A percentile compares a stretch with the other conserved stretches of the same genome.
Conservation (phyloP, 2,888 invertebrate genomes). For the Lordiphosa fenestrarum region DNA sequence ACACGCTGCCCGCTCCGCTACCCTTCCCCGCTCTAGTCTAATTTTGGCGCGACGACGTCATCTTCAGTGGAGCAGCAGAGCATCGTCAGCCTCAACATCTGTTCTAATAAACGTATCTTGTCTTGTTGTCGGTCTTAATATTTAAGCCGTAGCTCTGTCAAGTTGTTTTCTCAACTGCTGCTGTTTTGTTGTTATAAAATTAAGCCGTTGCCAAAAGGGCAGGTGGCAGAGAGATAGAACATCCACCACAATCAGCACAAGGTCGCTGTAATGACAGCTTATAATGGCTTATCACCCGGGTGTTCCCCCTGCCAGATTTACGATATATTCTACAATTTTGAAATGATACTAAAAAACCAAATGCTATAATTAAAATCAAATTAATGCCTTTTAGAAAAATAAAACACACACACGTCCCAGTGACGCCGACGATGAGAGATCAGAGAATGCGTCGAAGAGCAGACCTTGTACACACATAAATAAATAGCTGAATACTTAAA, state of each 20-base stretch:
- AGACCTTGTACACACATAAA: constrained; percentile 33
- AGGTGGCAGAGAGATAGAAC: background rate
- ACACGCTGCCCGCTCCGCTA: constrained; percentile 12
- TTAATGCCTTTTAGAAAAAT: constrained; percentile 24
- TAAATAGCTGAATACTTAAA: constrained; percentile 22
- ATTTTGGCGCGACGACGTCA: constrained; percentile 61
- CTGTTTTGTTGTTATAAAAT: background rate
- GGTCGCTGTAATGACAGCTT: constrained; percentile 7
- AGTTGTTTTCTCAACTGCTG: constrained; percentile 8
- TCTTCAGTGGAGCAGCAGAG: constrained; percentile 23
- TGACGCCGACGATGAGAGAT: too few relatives aligned
- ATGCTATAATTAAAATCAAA: constrained; percentile 36
- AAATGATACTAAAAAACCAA: constrained; percentile 4
- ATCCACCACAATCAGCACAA: constrained; percentile 1
- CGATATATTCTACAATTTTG: background rate
- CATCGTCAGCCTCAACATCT: constrained; percentile 33
- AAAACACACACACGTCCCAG: too few relatives aligned
- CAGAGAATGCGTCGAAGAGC: constrained; percentile 4
- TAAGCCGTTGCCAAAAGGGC: constrained; percentile 13
- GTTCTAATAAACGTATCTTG: constrained; percentile 32
- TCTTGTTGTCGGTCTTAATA: background rate
- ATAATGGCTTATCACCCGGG: background rate
- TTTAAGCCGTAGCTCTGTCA: background rate
- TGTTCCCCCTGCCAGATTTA: background rate
- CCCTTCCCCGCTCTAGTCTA: constrained; percentile 28